phyloP scores from a whole-genome alignment of 1,140 invertebrate genomes.

The Apis mellifera region Amel_HAv3.1 CM009943.2:6356501-6357000 shows the following conservation, averaged over 20 bases:
- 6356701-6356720: slow-evolving; percentile 42
- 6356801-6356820: not conserved
- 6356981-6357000: slow-evolving; percentile 45
- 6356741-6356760: slow-evolving; percentile 33
- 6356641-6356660: not conserved
- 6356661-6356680: slow-evolving; percentile 20
- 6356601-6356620: not conserved
- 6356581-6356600: not conserved
- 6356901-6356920: not conserved
- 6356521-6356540: slow-evolving; percentile 16
- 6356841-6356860: not conserved
- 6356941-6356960: not conserved
- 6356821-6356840: not conserved
- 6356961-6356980: slow-evolving; percentile 15
- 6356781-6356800: not conserved
- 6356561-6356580: not conserved
- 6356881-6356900: not conserved
- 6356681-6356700: slow-evolving; percentile 46
- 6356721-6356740: slow-evolving; percentile 11
- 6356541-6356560: not conserved
- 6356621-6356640: slow-evolving; percentile 31
- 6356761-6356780: slow-evolving; percentile 13
- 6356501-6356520: slow-evolving; percentile 43
- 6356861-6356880: not conserved
- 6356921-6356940: not conserved